Conservation (phyloP, 2,797 vertebrate genomes). For the Bradypodion ventrale region DNA sequence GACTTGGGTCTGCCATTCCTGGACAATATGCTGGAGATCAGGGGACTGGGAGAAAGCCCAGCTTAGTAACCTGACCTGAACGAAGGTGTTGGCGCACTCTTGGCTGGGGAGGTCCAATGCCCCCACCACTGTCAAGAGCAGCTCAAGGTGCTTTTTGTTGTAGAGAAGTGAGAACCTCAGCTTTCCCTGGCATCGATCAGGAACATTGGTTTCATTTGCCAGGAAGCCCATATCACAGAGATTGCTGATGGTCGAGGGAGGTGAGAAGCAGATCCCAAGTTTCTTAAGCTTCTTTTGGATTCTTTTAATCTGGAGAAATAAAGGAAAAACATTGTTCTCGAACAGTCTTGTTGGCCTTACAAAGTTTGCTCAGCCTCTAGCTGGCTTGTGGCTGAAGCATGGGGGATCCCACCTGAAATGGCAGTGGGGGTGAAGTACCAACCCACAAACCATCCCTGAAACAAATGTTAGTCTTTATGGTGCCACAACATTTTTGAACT, state of each 20-base stretch:
- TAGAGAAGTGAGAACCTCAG: constrained; percentile 76
- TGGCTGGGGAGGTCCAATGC: constrained; percentile 63
- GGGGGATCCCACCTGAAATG: no score
- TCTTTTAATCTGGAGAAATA: constrained; percentile 59
- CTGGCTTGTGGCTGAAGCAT: no score
- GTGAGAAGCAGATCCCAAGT: constrained; percentile 60
- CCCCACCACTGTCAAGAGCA: constrained; percentile 76
- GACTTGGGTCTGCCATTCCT: constrained; percentile 75
- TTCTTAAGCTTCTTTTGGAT: constrained; percentile 50
- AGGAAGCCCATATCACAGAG: constrained; percentile 31
- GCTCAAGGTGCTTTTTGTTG: constrained; percentile 62
- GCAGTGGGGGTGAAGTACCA: no score
- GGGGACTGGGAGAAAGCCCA: constrained; percentile 29
- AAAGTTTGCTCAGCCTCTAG: neutral
- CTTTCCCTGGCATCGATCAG: constrained; percentile 54
- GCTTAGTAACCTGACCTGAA: constrained; percentile 70
- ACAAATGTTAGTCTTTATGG: no score
- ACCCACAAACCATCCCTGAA: no score
- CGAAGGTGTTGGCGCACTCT: constrained; percentile 60
- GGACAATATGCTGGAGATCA: constrained; percentile 69
- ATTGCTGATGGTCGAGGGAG: constrained; percentile 32
- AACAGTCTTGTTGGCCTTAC: neutral
- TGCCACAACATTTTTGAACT: no score
- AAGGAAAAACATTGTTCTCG: no score
- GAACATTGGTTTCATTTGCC: neutral